Evolutionary conservation across 2,797 vertebrate species (phyloP).

Genomic region (Leucoraja ocellata): DNA sequence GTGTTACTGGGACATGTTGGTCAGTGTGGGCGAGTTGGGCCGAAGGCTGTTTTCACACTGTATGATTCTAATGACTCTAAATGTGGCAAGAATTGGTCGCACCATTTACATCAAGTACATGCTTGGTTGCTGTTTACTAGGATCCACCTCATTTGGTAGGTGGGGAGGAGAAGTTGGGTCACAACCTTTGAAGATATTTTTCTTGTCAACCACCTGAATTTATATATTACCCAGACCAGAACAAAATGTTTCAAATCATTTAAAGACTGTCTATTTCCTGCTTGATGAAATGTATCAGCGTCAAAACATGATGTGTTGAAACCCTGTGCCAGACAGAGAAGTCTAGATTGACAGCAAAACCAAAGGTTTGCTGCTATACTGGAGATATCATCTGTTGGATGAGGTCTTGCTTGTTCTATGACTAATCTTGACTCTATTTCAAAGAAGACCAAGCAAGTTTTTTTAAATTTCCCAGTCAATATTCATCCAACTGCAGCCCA

Average conservation of each 20-base stretch:
- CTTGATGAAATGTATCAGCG: not conserved
- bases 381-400: not conserved
- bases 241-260: not conserved
- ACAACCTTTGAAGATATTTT: not conserved
- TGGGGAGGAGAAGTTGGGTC: not conserved
- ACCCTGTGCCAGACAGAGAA: not conserved
- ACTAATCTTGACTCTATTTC: not conserved
- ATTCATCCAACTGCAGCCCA: not conserved
- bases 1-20: no score
- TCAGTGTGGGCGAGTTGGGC: no score
- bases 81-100: not conserved
- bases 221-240: not conserved
- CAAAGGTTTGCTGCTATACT: not conserved
- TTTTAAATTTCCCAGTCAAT: not conserved
- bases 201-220: not conserved
- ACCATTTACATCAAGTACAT: not conserved
- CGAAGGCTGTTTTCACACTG: no score
- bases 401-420: not conserved
- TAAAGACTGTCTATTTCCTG: not conserved
- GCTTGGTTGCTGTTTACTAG: no score
- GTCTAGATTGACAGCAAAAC: not conserved
- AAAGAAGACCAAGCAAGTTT: not conserved
- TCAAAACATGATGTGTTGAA: not conserved
- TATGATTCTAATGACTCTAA: no score
- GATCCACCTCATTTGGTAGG: no score